Conservation (phyloP, 2,797 vertebrate species). For the Heliangelus exortis region DNA sequence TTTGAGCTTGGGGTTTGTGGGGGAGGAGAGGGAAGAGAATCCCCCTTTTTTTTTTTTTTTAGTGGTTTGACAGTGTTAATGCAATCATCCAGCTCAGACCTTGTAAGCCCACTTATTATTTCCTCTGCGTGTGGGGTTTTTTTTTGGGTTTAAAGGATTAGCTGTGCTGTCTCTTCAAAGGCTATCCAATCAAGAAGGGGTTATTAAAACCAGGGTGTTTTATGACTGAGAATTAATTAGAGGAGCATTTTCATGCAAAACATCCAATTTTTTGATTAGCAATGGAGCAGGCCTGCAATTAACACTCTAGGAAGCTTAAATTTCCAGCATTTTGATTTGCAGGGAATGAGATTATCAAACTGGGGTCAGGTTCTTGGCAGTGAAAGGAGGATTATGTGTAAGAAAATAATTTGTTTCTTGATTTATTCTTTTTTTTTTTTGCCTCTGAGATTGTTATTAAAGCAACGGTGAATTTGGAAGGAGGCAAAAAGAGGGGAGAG, state of each 20-base stretch:
- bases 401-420: constrained; percentile 74
- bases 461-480: neutral
- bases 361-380: constrained; percentile 82
- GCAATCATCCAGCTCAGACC: constrained; percentile 63
- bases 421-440: constrained; percentile 37
- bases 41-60: constrained; percentile 2
- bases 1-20: neutral
- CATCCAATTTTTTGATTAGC: constrained; percentile 88
- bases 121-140: constrained; percentile 68
- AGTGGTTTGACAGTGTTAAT: constrained; percentile 49
- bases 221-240: constrained; percentile 89
- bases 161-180: constrained; percentile 79
- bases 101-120: constrained; percentile 75
- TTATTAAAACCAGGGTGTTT: constrained; percentile 83
- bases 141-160: constrained; percentile 76
- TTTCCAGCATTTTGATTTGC: constrained; percentile 82
- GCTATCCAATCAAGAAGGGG: constrained; percentile 83
- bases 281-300: constrained; percentile 82
- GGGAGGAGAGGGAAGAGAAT: neutral
- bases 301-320: constrained; percentile 83
- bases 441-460: constrained; percentile 66
- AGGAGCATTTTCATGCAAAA: constrained; percentile 87
- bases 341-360: constrained; percentile 86
- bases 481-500: neutral
- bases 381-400: constrained; percentile 66